Percentiles rank a stretch among this genome's conserved stretches.
Conservation (phyloP, 92 coral and sea anemone genomes). For the Siderastrea siderea region DNA sequence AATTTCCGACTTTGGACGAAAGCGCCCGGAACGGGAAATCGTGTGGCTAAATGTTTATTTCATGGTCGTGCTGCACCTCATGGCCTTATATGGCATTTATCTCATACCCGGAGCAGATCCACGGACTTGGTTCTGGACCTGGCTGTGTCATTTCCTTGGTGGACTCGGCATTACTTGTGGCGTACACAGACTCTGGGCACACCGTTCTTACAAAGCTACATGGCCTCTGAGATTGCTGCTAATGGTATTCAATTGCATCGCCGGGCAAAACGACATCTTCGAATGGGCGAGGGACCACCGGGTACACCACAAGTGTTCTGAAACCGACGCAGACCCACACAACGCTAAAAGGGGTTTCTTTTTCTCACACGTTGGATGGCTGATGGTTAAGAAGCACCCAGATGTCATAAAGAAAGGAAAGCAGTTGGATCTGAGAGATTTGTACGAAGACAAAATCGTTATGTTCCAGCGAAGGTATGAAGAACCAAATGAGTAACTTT, state of each 20-base stretch:
- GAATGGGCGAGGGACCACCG: slow-evolving; percentile 87
- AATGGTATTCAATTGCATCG: slow-evolving; percentile 61
- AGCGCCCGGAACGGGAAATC: slow-evolving; percentile 29
- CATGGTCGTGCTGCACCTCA: slow-evolving; percentile 58
- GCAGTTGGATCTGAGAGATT: slow-evolving; percentile 69
- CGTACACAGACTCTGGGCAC: slow-evolving; percentile 80
- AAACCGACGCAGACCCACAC: slow-evolving; percentile 85
- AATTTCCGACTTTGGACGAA: not conserved
- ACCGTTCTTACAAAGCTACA: slow-evolving; percentile 68
- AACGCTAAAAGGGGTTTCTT: slow-evolving; percentile 83
- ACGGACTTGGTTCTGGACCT: slow-evolving; percentile 63
- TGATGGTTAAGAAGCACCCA: slow-evolving; percentile 75
- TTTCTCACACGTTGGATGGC: slow-evolving; percentile 81
- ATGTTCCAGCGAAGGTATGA: slow-evolving; percentile 74
- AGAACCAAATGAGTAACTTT: not conserved
- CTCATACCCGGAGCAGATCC: slow-evolving; percentile 68
- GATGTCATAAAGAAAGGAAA: slow-evolving; percentile 64
- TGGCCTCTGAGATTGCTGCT: slow-evolving; percentile 67
- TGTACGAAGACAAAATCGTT: slow-evolving; percentile 74
- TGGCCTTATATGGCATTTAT: slow-evolving; percentile 61
- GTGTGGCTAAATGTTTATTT: slow-evolving; percentile 73
- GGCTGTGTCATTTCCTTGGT: slow-evolving; percentile 34
- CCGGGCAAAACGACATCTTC: slow-evolving; percentile 74
- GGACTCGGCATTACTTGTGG: slow-evolving; percentile 73
- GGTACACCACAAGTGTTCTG: slow-evolving; percentile 78